Percentiles rank a stretch among this genome's conserved stretches.
Conservation (phyloP, 2,113 vertebrate genomes). For the Thomomys bottae region DNA sequence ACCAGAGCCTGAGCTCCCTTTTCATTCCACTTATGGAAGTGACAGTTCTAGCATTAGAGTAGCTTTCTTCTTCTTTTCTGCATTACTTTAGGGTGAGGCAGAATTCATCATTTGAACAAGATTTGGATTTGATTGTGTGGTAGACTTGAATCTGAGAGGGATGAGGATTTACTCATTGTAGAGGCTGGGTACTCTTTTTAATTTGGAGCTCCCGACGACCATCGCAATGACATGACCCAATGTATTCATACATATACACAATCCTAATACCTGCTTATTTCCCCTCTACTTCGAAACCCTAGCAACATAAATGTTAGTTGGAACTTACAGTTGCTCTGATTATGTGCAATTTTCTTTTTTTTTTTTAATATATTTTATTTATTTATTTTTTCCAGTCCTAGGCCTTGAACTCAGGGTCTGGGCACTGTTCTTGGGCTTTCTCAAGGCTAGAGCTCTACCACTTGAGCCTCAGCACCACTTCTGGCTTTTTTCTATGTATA, state of each 20-base stretch:
- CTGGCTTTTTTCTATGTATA: too few relatives aligned
- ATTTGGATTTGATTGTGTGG: not conserved
- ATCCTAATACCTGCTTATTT: not conserved
- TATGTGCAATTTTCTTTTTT: too few relatives aligned
- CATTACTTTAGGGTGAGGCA: not conserved
- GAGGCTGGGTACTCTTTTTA: not conserved
- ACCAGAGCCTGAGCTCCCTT: not conserved
- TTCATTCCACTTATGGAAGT: not conserved
- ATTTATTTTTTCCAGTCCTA: too few relatives aligned
- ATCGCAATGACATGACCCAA: not conserved
- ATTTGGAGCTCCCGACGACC: not conserved
- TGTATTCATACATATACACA: not conserved
- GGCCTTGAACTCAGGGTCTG: too few relatives aligned
- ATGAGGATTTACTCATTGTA: not conserved
- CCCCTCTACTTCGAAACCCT: not conserved
- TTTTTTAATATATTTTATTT: too few relatives aligned
- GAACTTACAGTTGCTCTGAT: not conserved
- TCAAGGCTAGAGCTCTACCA: too few relatives aligned
- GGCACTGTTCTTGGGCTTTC: too few relatives aligned
- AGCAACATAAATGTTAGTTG: not conserved
- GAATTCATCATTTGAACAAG: not conserved
- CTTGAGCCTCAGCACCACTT: too few relatives aligned
- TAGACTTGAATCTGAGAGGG: not conserved
- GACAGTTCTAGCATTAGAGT: not conserved
- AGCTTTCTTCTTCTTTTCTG: not conserved